Conservation (phyloP, 2,113 vertebrate species). For the Dipodomys merriami region DNA sequence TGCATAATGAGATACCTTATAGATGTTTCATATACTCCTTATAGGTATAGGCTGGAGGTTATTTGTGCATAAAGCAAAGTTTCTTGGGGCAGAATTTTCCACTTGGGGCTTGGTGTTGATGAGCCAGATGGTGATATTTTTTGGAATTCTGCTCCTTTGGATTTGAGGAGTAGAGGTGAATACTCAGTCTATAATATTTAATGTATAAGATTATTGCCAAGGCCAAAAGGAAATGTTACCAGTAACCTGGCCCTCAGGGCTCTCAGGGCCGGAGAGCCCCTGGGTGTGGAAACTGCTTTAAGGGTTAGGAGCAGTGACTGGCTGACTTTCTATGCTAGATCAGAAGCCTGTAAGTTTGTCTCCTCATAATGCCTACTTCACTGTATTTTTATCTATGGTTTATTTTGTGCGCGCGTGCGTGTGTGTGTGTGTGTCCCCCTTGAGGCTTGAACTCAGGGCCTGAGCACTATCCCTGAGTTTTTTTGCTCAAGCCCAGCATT, state of each 20-base stretch:
- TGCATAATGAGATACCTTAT: not conserved
- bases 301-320: not conserved
- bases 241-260: not conserved
- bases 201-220: not conserved
- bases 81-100: not conserved
- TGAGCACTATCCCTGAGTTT: too few relatives aligned
- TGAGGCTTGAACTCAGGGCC: too few relatives aligned
- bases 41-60: not conserved
- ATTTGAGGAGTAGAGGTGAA: not conserved
- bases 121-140: not conserved
- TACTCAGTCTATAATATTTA: not conserved
- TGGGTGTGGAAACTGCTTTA: accelerated
- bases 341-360: not conserved
- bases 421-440: too few relatives aligned
- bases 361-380: not conserved
- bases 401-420: not conserved
- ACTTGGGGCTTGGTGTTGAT: not conserved
- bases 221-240: not conserved
- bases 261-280: not conserved
- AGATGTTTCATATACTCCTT: not conserved
- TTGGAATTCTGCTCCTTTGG: not conserved
- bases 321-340: not conserved
- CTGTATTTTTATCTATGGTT: not conserved
- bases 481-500: too few relatives aligned
- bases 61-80: not conserved